Conservation (phyloP, 2,797 vertebrate genomes). For the Aselliscus stoliczkanus region DNA sequence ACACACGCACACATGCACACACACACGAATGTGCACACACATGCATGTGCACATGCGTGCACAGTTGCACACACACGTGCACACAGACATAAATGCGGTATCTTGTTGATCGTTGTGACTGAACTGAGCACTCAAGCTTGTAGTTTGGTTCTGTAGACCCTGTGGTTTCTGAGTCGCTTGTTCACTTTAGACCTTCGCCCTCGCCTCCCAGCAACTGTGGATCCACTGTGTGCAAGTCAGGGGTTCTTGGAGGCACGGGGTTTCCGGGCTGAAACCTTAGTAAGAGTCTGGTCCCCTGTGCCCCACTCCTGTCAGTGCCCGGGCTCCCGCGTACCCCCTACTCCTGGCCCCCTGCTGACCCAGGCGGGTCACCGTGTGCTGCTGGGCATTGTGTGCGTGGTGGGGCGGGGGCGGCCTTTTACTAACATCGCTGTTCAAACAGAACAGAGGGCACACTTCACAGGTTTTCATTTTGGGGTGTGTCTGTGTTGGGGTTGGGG, state of each 20-base stretch:
- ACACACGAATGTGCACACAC: too few relatives aligned
- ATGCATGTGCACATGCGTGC: too few relatives aligned
- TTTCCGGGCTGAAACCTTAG: constrained; percentile 42
- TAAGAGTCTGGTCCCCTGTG: neutral
- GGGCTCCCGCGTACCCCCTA: constrained; percentile 61
- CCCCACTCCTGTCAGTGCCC: neutral
- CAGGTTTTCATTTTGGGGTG: constrained; percentile 28
- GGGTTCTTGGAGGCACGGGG: constrained; percentile 51
- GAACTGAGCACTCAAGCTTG: constrained; percentile 60
- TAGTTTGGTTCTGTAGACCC: constrained; percentile 63
- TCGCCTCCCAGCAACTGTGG: constrained; percentile 51
- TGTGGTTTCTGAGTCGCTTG: constrained; percentile 71
- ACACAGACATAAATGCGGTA: neutral
- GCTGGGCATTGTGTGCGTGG: neutral
- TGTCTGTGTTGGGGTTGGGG: too few relatives aligned
- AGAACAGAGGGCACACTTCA: constrained; percentile 79
- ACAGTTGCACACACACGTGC: too few relatives aligned
- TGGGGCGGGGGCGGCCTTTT: constrained; percentile 59
- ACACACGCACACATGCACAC: neutral
- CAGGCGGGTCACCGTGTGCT: neutral
- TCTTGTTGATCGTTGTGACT: constrained; percentile 51
- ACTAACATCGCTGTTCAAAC: constrained; percentile 79
- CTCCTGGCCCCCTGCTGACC: constrained; percentile 64
- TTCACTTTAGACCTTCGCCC: constrained; percentile 65
- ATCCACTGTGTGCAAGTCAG: constrained; percentile 72